Base-by-base conservation (phyloP, 2,797 vertebrate species). In the Sebastes paucispinis region DNA sequence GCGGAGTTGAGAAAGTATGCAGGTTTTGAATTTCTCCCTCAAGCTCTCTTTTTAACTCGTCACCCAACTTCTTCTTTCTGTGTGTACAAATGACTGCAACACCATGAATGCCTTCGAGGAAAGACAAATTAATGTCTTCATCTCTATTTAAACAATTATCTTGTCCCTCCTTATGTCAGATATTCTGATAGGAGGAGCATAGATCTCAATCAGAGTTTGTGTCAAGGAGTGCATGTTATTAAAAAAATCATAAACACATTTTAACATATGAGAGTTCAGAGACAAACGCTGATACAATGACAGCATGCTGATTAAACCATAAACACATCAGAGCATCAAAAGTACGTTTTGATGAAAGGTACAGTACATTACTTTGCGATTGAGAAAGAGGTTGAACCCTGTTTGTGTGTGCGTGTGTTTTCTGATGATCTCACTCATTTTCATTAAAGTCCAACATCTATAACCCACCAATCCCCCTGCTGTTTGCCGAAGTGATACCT, bases 401-500 rank as follows among this genome's bases (percentile, higher is more conserved):
- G 9, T 65, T 7, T 47, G 43, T 47, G 16, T 67, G 65, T 67
- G 18, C 63, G 60, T 27, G 9, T 14, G 8, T 20, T 13, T 27
- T 60, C 34, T 25, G n/a, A 72, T 25, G 31, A 78, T 59, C 24
- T 87, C 73, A 73, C 12, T 73, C 75, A 60, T 73, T 77, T 77
- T 64, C 54, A 58, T 80, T 62, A 25, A 59, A 74, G 24, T 50
- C 59, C 20, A 16, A 39, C 54, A 68, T 82, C 43, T 31, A 31
- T 50, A 73, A 65, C 29, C 64, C 24, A 27, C 43, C 66, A 66
- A 62, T 59, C 66, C 66, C 20, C 54, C 25, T 32, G 43, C 60
- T 85, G 75, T 87, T 90, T 83, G 73, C 60, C 18, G 13, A 68
- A 78, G 71, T 74, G 83, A 81, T 75, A 81, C 68, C 79, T 22